Evolutionary conservation across 2,113 vertebrate species (phyloP).

Genomic region (Atlantisia rogersi): DNA sequence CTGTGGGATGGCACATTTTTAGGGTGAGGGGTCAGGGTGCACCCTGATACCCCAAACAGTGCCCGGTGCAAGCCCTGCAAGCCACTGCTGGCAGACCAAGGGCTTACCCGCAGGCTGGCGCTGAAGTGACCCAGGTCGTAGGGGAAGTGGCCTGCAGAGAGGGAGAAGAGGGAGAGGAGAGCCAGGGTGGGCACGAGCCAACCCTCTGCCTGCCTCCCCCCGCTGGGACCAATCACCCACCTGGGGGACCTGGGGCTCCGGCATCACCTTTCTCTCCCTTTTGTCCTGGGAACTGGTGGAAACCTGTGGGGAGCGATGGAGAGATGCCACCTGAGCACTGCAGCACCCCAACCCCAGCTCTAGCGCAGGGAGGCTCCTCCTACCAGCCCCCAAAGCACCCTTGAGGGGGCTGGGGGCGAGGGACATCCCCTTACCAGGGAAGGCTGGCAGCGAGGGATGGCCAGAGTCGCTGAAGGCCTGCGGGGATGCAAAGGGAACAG

Average conservation of each 20-base stretch:
- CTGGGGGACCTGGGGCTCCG: slow-evolving; percentile 75
- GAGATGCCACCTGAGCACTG: not conserved
- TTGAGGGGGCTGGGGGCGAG: not conserved
- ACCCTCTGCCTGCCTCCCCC: accelerated
- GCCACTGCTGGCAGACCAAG: accelerated
- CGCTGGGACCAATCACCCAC: not conserved
- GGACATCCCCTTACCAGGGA: slow-evolving; percentile 56
- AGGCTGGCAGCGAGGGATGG: slow-evolving; percentile 42
- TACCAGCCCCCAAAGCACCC: not conserved
- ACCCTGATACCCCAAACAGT: accelerated
- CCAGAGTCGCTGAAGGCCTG: slow-evolving; percentile 56
- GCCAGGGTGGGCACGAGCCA: accelerated
- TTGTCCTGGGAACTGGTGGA: slow-evolving; percentile 72
- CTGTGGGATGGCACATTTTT: slow-evolving; percentile 42
- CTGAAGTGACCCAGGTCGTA: not conserved
- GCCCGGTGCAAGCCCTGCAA: accelerated
- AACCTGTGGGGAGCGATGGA: slow-evolving; percentile 38
- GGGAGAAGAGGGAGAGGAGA: not conserved
- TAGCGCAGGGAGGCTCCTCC: not conserved
- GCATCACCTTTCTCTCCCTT: slow-evolving; percentile 84
- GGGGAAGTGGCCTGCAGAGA: slow-evolving; percentile 62
- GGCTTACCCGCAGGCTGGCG: slow-evolving; percentile 60
- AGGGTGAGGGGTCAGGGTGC: accelerated
- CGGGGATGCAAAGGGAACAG: not conserved
- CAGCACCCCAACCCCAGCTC: not conserved